Base-by-base conservation (phyloP, 2,797 vertebrate genomes). In the Salarias fasciatus region DNA sequence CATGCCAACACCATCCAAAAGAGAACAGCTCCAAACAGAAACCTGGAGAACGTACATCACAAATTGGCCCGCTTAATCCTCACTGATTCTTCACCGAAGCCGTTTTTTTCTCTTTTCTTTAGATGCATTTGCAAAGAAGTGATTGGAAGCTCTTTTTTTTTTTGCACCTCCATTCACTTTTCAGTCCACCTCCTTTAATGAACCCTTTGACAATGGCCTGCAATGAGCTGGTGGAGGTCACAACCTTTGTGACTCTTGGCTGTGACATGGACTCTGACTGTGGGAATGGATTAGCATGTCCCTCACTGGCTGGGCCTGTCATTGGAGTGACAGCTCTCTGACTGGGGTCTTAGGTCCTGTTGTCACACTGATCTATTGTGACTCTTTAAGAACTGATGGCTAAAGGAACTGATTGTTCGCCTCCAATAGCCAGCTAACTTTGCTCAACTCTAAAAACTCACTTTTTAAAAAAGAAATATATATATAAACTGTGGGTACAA, bases 271-370 rank as follows among this genome's bases (percentile, higher is more conserved):
- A 67, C 72, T 72, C 67, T 53, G 66, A 65, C 69, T 82, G 84
- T 86, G 85, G 80, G 84, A 88, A 88, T 83, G 85, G 83, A 91
- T 88, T 85, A 85, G 56, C 79, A 55, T 48, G 71, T 89, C 69
- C 58, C 53, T 84, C 74, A 82, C 54, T 78, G 30, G 13, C 61
- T 50, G 52, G 61, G 74, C 62, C 52, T 78, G 77, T 80, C 88
- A 85, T 85, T 55, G 38, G 38, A 79, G 45, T 80, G 89, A 85
- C 86, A 78, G 80, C 57, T 64, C 84, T 78, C 79, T 49, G 50
- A 64, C 67, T 51, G 58, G 69, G 84, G 82, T 88, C 75, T 82
- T 64, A 72, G 80, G 86, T 83, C 83, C 80, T 30, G 78, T 72
- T 80, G 72, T 83, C 76, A 80, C 76, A 69, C 64, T 65, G 57